These are phyloP conservation scores for Gobio occitaniae DNA, from an alignment of 2,797 vertebrate species.

Conservation along the genomic window DNA sequence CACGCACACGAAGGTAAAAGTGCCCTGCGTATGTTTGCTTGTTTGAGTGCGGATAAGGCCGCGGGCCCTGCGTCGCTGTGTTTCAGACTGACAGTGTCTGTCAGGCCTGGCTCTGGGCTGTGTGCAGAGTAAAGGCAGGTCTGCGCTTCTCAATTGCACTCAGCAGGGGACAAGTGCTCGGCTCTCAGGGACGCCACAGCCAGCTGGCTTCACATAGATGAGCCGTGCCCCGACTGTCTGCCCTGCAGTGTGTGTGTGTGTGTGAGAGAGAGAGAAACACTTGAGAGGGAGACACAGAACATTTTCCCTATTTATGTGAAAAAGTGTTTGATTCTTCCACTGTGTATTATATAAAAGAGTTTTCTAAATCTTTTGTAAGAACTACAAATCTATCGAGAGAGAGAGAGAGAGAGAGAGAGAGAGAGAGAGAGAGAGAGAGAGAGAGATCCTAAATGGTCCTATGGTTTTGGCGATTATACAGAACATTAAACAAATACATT, in stretches of 20 bases:
- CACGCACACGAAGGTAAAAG: neutral
- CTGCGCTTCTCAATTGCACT: constrained; percentile 65
- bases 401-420: too few relatives aligned
- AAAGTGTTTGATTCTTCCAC: neutral
- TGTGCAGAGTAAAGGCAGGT: constrained; percentile 61
- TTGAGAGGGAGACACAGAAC: constrained; percentile 26
- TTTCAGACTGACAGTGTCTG: constrained; percentile 61
- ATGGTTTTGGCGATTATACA: neutral
- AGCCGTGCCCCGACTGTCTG: constrained; percentile 62
- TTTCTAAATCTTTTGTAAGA: constrained; percentile 6
- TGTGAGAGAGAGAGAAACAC: constrained; percentile 9
- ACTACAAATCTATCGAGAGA: neutral
- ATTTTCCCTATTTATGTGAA: constrained; percentile 23
- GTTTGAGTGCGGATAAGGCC: constrained; percentile 15
- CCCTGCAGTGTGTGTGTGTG: constrained; percentile 52
- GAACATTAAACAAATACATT: neutral
- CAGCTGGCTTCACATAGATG: constrained; percentile 69
- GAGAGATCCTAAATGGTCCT: neutral
- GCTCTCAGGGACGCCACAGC: constrained; percentile 63
- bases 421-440: neutral
- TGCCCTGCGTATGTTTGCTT: constrained; percentile 15
- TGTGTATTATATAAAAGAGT: neutral
- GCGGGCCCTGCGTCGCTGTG: constrained; percentile 14
- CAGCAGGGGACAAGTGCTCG: constrained; percentile 63
- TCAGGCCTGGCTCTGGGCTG: constrained; percentile 60